Evolutionary conservation across 2,888 invertebrate genomes (phyloP), one percentile per base, ranked within the genome.

Genomic region (Acanthosoma haemorrhoidale): DNA sequence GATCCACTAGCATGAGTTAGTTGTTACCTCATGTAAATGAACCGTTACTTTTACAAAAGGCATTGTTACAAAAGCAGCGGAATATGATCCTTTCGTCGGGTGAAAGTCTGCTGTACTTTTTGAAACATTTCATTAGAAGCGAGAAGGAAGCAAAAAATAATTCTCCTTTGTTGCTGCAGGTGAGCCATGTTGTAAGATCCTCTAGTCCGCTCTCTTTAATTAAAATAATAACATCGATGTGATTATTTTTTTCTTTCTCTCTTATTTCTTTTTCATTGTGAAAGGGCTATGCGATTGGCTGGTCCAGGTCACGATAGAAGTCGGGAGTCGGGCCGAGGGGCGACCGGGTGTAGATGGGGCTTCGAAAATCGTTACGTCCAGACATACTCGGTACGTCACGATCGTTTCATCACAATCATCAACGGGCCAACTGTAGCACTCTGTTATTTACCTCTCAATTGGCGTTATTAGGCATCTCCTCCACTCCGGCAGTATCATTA

Each of bases 321-420:
- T 43, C 43, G 21, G 43, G 18, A 43, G 43, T 13, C 13, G 43
- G 25, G 43, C 18, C 41, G 18, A 21, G 2, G 18, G 18, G 43
- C 25, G 43, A 21, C 43, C 25, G 15, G 43, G 11, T 13, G 21
- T 41, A n/a, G 43, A 8, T 43, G 21, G 43, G 43, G 43, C 43
- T 43, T 43, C 43, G 21, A 21, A 43, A 43, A 43, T 43, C 43
- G 43, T 43, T 43, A 43, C 43, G 43, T 11, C 43, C 43, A 43
- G 43, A 43, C 43, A 43, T 21, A 43, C 43, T 43, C 43, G 43
- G 43, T 43, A 43, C 43, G 25, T 43, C 43, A 43, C 43, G 21
- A 21, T 21, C 18, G 25, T 43, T 43, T 43, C 43, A 15, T 43
- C 43, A 43, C 43, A 3, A 43, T 13, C 21, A 21, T 21, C 25